phyloP scores from a whole-genome alignment of 2,888 invertebrate genomes.

The Chesias legatella region DNA sequence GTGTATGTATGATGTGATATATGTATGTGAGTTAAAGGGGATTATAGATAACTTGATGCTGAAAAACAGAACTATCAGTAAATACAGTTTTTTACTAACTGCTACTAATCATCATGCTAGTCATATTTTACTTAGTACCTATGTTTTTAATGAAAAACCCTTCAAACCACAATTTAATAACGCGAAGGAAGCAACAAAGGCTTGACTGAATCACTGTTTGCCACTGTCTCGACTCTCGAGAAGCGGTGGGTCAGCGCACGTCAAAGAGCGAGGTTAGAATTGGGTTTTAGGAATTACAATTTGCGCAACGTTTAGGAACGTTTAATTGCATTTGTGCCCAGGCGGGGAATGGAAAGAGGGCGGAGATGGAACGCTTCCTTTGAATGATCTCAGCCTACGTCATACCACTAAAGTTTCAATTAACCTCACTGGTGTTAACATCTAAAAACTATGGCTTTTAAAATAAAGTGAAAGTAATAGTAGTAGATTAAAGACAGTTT shows the following conservation, averaged over 20 bases:
- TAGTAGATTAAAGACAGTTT: too few species aligned
- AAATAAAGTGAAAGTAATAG: too few species aligned
- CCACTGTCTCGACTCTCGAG: conserved; percentile 2
- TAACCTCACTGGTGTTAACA: too few species aligned
- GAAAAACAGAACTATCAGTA: background rate
- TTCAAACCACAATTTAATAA: background rate
- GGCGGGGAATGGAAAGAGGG: background rate
- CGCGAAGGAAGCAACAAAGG: background rate
- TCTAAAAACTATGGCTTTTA: too few species aligned
- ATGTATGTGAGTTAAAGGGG: too few species aligned
- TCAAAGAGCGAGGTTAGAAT: conserved; percentile 19
- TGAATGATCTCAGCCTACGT: conserved; percentile 5
- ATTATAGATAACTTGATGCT: too few species aligned
- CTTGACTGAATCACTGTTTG: background rate
- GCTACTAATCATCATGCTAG: too few species aligned
- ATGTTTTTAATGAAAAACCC: background rate
- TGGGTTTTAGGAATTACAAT: conserved; percentile 9
- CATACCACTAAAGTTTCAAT: too few species aligned
- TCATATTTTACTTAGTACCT: too few species aligned
- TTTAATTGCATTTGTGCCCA: conserved; percentile 16
- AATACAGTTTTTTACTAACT: too few species aligned
- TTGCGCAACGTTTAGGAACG: conserved; percentile 6
- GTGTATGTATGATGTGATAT: too few species aligned
- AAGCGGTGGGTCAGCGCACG: conserved; percentile 32
- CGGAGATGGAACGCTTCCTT: background rate